Evolutionary conservation across 1,140 invertebrate species (phyloP).

Genomic region (Yoshiicerus persimilis): DNA sequence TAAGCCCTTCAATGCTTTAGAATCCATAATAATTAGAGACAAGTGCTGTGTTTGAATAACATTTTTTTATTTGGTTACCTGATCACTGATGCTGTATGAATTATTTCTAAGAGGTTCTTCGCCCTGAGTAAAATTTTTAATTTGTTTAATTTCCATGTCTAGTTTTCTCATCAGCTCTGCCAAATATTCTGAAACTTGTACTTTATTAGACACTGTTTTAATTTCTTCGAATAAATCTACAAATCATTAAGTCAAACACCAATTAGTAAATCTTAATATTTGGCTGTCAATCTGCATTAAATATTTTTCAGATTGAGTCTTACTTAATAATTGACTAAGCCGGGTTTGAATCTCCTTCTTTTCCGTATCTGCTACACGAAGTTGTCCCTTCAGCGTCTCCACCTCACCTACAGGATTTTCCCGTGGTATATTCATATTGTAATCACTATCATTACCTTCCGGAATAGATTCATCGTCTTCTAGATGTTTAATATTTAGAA

Average conservation of each 20-base stretch:
- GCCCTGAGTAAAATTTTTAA: conserved; percentile 43
- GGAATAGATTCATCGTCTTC: conserved; percentile 19
- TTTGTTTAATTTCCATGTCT: conserved; percentile 44
- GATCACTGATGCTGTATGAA: conserved; percentile 39
- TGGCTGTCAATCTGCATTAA: neutral
- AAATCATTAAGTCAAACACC: neutral
- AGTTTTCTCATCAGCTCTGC: conserved; percentile 42
- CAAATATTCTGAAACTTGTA: conserved; percentile 43
- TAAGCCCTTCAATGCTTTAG: too few species aligned
- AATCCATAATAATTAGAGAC: too few species aligned
- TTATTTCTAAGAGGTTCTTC: conserved; percentile 35
- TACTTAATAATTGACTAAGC: conserved; percentile 42
- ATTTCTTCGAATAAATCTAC: conserved; percentile 44
- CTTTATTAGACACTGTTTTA: conserved; percentile 47
- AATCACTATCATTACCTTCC: conserved; percentile 9
- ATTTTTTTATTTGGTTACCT: too few species aligned
- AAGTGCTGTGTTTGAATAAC: too few species aligned
- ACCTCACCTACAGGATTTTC: conserved; percentile 32
- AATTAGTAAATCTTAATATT: neutral
- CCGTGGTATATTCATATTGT: conserved; percentile 32
- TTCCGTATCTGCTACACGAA: conserved; percentile 33
- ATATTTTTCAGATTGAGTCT: neutral
- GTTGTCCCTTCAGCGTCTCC: conserved; percentile 31
- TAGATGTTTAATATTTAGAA: conserved; percentile 6
- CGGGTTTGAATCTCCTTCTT: conserved; percentile 37